These are phyloP conservation scores for Chaenogobius annularis DNA, from an alignment of 2,113 vertebrate genomes.

Conservation along the genomic window DNA sequence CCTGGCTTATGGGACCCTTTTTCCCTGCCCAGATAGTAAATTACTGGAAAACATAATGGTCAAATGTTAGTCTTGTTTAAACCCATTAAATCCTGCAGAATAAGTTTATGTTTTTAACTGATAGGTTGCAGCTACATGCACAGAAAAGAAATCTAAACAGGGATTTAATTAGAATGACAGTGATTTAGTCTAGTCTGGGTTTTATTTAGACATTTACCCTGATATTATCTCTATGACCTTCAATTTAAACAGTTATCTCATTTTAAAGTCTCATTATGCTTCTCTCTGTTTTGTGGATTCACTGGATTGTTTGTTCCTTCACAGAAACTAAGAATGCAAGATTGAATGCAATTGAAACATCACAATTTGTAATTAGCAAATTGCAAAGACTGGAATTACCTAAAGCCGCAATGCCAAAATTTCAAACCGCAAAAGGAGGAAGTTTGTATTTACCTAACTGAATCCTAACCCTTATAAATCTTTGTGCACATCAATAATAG, in stretches of 20 bases:
- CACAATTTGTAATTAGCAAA: no score
- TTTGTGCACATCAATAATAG: no score
- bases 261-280: not conserved
- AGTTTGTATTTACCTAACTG: no score
- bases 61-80: conserved; percentile 37
- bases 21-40: conserved; percentile 40
- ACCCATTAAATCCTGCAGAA: conserved; percentile 31
- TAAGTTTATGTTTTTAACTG: conserved; percentile 15
- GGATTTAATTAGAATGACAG: not conserved
- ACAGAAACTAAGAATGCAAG: no score
- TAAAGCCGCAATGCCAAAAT: no score
- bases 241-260: not conserved
- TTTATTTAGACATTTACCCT: conserved; percentile 3
- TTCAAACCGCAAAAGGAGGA: no score
- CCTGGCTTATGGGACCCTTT: conserved; percentile 30
- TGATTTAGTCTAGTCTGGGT: not conserved
- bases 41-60: conserved; percentile 61
- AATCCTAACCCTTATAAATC: no score
- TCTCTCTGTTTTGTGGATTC: not conserved
- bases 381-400: no score
- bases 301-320: not conserved
- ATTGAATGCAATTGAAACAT: no score
- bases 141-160: conserved; percentile 10
- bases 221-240: not conserved
- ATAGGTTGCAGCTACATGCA: conserved; percentile 37